Conservation (phyloP, 2,888 invertebrate genomes). For the Caenorhabditis panamensis region DNA sequence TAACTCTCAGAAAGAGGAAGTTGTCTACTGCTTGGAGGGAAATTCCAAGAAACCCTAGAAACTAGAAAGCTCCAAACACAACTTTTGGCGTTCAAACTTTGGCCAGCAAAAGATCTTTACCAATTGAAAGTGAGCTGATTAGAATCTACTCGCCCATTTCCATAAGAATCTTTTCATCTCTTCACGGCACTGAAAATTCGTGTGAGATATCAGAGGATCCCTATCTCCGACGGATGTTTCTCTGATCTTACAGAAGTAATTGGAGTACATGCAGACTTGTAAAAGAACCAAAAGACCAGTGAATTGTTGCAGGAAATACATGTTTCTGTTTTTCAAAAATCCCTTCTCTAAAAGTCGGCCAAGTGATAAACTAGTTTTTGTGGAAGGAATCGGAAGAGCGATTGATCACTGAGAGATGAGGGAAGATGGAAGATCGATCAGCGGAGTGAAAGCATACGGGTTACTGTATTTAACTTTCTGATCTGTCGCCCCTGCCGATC, state of each 20-base stretch:
- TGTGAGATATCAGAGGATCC: too few species aligned
- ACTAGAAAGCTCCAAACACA: not conserved
- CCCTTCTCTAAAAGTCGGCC: slow-evolving; percentile 16
- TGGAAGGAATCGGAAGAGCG: not conserved
- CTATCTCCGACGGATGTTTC: not conserved
- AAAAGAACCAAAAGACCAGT: too few species aligned
- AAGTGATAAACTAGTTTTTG: not conserved
- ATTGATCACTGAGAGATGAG: not conserved
- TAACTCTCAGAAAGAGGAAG: not conserved
- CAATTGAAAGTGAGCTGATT: slow-evolving; percentile 1
- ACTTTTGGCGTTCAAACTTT: not conserved
- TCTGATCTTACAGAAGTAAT: too few species aligned
- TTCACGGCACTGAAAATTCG: not conserved
- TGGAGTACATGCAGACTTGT: too few species aligned
- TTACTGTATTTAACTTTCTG: slow-evolving; percentile 17
- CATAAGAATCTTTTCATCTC: not conserved
- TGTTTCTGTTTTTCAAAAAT: not conserved
- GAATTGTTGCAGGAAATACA: too few species aligned
- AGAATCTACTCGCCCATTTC: not conserved
- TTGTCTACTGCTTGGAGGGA: too few species aligned
- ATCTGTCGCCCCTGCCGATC: slow-evolving; percentile 3
- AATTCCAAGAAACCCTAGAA: not conserved
- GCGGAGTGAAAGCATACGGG: not conserved
- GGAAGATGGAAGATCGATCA: not conserved
- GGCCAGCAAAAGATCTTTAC: slow-evolving; percentile 1